Percentiles rank a stretch among this genome's conserved stretches.
These are phyloP conservation scores for Poicephalus gulielmi DNA, from an alignment of 2,113 vertebrate genomes.

Conservation along the genomic window DNA sequence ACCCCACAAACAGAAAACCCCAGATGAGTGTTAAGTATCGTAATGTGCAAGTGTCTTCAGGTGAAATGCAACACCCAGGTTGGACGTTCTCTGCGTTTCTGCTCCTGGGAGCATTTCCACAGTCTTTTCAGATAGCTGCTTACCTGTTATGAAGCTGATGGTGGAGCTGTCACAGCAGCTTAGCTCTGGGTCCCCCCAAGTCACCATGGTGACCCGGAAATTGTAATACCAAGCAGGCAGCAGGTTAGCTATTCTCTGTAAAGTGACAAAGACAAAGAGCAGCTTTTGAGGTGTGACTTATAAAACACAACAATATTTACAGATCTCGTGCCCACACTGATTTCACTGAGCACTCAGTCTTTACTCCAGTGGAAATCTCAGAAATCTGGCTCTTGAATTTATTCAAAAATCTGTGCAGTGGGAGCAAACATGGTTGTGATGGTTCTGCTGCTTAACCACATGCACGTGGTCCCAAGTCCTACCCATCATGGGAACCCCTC, in stretches of 20 bases:
- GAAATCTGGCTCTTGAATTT: neutral
- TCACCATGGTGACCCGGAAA: conserved; percentile 96
- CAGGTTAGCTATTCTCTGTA: conserved; percentile 88
- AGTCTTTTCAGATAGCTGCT: neutral
- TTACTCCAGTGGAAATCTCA: neutral
- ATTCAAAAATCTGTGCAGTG: neutral
- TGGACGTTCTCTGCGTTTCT: neutral
- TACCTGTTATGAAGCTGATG: conserved; percentile 93
- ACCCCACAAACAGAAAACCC: neutral
- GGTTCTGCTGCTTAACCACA: neutral
- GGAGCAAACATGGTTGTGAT: neutral
- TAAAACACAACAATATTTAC: neutral
- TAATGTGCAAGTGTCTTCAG: neutral
- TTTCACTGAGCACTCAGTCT: neutral
- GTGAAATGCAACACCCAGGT: neutral
- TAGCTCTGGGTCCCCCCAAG: conserved; percentile 90
- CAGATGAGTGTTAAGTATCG: neutral
- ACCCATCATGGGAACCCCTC: fast-evolving
- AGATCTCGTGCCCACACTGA: fast-evolving
- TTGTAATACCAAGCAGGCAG: conserved; percentile 96
- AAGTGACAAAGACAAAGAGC: neutral
- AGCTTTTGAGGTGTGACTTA: neutral
- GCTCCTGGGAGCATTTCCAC: neutral
- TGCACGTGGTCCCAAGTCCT: neutral
- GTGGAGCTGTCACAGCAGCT: conserved; percentile 93